These are phyloP conservation scores for Calephelis virginiensis DNA, from an alignment of 1,140 invertebrate species.

Conservation along the genomic window DNA sequence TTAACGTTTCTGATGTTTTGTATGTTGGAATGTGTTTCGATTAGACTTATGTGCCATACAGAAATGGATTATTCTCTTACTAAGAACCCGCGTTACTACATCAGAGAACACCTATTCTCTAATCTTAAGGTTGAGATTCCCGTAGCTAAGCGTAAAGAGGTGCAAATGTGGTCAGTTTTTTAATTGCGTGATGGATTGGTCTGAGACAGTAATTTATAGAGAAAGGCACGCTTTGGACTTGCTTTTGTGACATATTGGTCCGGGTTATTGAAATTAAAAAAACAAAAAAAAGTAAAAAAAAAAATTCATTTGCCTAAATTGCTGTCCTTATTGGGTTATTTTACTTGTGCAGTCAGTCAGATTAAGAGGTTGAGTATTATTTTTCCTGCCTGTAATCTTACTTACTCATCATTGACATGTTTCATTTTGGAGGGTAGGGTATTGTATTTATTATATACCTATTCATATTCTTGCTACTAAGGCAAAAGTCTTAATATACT, in stretches of 20 bases:
- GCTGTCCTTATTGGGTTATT: too few relatives aligned
- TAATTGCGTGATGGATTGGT: conserved; percentile 50
- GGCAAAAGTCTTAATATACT: too few relatives aligned
- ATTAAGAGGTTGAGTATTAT: too few relatives aligned
- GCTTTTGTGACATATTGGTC: neutral
- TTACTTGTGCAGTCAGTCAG: too few relatives aligned
- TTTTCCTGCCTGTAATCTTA: too few relatives aligned
- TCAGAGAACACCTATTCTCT: conserved; percentile 4
- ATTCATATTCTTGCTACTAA: too few relatives aligned
- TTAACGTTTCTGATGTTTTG: conserved; percentile 68
- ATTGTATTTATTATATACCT: too few relatives aligned
- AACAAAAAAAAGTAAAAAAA: too few relatives aligned
- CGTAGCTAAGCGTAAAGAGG: conserved; percentile 3
- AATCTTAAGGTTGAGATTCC: conserved; percentile 10
- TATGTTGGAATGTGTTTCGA: conserved; percentile 60
- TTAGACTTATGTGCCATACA: conserved; percentile 59
- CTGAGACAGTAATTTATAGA: conserved; percentile 48
- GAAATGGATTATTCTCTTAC: conserved; percentile 51
- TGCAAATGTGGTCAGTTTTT: conserved; percentile 40
- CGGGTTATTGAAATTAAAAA: too few relatives aligned
- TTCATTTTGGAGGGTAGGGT: too few relatives aligned
- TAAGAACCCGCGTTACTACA: conserved; percentile 34
- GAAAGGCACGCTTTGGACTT: conserved; percentile 24
- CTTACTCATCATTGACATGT: too few relatives aligned
- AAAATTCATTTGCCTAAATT: too few relatives aligned